These are phyloP conservation scores for Delphinapterus leucas DNA, from an alignment of 2,113 vertebrate species.

Conservation along the genomic window DNA sequence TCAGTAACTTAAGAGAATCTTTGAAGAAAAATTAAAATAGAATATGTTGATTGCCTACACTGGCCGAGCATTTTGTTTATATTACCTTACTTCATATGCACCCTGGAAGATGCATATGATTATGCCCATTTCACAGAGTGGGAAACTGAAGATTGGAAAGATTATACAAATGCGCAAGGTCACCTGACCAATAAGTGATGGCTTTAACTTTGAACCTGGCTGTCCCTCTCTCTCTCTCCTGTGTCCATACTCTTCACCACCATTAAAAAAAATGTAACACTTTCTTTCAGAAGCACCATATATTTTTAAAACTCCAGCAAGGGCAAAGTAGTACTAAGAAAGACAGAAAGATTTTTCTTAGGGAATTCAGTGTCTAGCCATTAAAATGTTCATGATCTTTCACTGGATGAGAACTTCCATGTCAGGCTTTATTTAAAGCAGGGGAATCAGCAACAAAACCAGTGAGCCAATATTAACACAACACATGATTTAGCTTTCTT, in stretches of 20 bases:
- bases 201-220: not conserved
- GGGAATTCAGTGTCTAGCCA: not conserved
- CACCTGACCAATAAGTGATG: not conserved
- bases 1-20: not conserved
- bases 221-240: not conserved
- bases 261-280: not conserved
- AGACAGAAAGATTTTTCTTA: not conserved
- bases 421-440: not conserved
- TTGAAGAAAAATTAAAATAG: not conserved
- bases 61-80: not conserved
- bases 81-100: not conserved
- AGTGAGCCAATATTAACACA: not conserved
- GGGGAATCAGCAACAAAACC: not conserved
- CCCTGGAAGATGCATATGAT: not conserved
- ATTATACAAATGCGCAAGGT: not conserved
- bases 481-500: not conserved
- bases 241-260: not conserved
- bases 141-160: not conserved
- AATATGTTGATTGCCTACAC: not conserved
- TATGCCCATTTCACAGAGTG: not conserved
- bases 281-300: not conserved
- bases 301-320: not conserved
- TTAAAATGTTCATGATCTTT: conserved; percentile 42
- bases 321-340: not conserved
- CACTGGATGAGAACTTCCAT: not conserved